Percentiles rank a stretch among this genome's conserved stretches.
Conservation (phyloP, 2,113 vertebrate genomes). For the Oreochromis spilurus region DNA sequence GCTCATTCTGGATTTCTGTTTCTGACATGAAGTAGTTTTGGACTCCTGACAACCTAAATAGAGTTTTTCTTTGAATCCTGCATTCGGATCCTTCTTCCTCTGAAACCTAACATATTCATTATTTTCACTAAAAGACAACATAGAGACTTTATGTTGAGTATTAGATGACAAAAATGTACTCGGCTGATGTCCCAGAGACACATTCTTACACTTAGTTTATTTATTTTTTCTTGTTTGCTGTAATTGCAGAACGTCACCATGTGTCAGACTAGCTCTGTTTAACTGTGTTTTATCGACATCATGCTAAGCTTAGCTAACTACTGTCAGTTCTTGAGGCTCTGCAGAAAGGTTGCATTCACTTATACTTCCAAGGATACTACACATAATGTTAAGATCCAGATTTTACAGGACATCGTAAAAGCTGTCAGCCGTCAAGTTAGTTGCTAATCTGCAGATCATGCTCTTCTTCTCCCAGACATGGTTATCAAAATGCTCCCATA, state of each 20-base stretch:
- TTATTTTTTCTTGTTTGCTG: not conserved
- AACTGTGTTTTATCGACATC: not conserved
- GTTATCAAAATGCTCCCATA: not conserved
- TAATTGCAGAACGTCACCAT: not conserved
- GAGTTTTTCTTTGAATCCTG: not conserved
- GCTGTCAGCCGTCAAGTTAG: not conserved
- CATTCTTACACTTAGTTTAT: not conserved
- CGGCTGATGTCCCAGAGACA: fast-evolving
- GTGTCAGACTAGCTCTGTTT: not conserved
- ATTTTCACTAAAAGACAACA: not conserved
- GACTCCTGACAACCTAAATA: not conserved
- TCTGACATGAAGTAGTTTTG: not conserved
- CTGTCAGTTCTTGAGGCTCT: not conserved
- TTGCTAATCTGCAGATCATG: not conserved
- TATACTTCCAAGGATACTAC: not conserved
- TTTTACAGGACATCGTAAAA: not conserved
- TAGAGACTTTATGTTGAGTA: not conserved
- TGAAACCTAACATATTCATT: not conserved
- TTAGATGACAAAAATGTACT: not conserved
- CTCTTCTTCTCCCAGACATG: not conserved
- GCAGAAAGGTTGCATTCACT: not conserved
- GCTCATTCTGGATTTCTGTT: not conserved
- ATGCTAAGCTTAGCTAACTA: not conserved
- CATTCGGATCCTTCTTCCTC: fast-evolving
- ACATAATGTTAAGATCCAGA: not conserved